phyloP scores from a whole-genome alignment of 2,113 vertebrate genomes.

The Pongo pygmaeus region DNA sequence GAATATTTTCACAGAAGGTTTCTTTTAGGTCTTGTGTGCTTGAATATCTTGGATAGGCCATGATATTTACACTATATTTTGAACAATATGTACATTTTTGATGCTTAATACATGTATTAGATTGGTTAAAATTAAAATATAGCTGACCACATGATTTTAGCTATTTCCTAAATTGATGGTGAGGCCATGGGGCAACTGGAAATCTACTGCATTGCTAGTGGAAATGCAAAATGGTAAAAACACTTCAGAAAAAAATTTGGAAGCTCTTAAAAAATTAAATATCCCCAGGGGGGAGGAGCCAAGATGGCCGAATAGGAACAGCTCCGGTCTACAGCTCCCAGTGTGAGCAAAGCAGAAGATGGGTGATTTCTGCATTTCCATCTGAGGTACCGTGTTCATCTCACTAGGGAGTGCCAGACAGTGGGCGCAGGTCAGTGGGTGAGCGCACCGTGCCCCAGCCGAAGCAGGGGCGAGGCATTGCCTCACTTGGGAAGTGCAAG shows the following conservation, averaged over 20 bases:
- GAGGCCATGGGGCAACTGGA: neutral
- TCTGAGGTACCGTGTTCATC: too few relatives aligned
- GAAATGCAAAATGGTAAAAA: neutral
- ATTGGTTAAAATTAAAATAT: neutral
- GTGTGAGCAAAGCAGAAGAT: too few relatives aligned
- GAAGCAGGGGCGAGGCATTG: too few relatives aligned
- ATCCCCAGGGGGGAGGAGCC: neutral
- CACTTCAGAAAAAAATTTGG: neutral
- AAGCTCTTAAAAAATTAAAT: neutral
- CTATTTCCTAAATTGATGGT: too few relatives aligned
- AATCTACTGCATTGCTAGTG: neutral
- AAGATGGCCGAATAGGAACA: too few relatives aligned
- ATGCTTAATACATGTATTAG: neutral
- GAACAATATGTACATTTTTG: neutral
- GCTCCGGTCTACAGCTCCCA: too few relatives aligned
- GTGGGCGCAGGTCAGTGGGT: too few relatives aligned
- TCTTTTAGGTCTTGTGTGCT: neutral
- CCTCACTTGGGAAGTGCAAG: too few relatives aligned
- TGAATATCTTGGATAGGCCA: neutral
- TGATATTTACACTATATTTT: neutral
- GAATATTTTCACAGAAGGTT: neutral
- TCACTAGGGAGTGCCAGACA: too few relatives aligned
- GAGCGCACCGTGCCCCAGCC: too few relatives aligned
- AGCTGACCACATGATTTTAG: neutral
- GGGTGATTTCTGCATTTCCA: too few relatives aligned